phyloP scores from a whole-genome alignment of 2,113 vertebrate species.

The Cromileptes altivelis region DNA sequence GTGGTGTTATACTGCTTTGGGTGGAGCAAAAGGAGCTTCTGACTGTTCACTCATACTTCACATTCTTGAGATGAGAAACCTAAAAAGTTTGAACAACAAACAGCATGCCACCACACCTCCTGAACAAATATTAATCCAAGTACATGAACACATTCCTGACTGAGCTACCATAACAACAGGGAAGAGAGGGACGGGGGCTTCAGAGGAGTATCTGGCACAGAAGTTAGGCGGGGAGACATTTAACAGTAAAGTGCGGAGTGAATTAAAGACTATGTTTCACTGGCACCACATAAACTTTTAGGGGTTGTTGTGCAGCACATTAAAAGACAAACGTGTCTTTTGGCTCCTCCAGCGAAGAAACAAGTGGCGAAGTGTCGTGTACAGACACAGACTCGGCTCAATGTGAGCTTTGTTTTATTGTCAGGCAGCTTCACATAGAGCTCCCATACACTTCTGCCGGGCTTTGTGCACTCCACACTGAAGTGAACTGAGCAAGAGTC shows the following conservation, averaged over 20 bases:
- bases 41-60: constrained; percentile 18
- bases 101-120: constrained; percentile 49
- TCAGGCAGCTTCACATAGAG: constrained; percentile 14
- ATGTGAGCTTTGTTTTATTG: constrained; percentile 56
- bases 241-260: neutral
- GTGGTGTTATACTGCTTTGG: constrained; percentile 3
- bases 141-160: constrained; percentile 29
- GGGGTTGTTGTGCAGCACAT: constrained; percentile 23
- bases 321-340: constrained; percentile 27
- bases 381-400: constrained; percentile 25
- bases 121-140: constrained; percentile 49
- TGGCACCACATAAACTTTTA: neutral
- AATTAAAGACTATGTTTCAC: neutral
- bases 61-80: constrained; percentile 56
- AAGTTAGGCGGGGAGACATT: neutral
- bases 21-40: constrained; percentile 16
- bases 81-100: constrained; percentile 40
- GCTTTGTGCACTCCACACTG: constrained; percentile 58
- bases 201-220: neutral
- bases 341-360: neutral
- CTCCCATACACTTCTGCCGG: constrained; percentile 8
- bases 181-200: neutral
- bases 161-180: constrained; percentile 5
- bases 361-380: neutral
- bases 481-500: constrained; percentile 44